phyloP scores from a whole-genome alignment of 2,113 vertebrate species.

The Pithys albifrons region DNA sequence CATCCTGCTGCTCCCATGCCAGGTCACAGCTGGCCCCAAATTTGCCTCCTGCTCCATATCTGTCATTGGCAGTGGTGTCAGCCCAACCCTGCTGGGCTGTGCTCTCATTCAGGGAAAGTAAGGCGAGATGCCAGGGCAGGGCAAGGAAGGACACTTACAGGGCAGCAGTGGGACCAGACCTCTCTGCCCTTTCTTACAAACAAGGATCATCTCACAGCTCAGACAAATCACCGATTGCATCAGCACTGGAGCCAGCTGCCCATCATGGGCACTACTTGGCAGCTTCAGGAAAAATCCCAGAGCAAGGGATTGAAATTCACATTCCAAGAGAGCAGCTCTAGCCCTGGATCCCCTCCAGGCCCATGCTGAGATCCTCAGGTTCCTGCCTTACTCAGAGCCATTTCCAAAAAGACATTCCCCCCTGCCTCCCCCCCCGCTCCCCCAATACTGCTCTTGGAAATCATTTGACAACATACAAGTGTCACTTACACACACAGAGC shows the following conservation, averaged over 20 bases:
- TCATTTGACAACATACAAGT: not conserved
- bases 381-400: not conserved
- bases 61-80: not conserved
- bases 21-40: not conserved
- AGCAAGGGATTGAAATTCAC: not conserved
- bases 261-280: not conserved
- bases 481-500: not conserved
- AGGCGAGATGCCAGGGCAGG: not conserved
- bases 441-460: not conserved
- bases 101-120: not conserved
- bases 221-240: not conserved
- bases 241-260: not conserved
- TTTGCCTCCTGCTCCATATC: not conserved
- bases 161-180: not conserved
- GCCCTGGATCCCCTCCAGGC: not conserved
- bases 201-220: not conserved
- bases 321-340: not conserved
- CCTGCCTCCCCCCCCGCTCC: not conserved
- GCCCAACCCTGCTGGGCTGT: not conserved
- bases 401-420: not conserved
- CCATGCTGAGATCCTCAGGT: not conserved
- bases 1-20: not conserved
- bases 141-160: not conserved
- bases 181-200: not conserved
- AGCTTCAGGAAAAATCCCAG: slow-evolving; percentile 3